Evolutionary conservation across 2,797 vertebrate species (phyloP).

Genomic region (Oreortyx pictus): DNA sequence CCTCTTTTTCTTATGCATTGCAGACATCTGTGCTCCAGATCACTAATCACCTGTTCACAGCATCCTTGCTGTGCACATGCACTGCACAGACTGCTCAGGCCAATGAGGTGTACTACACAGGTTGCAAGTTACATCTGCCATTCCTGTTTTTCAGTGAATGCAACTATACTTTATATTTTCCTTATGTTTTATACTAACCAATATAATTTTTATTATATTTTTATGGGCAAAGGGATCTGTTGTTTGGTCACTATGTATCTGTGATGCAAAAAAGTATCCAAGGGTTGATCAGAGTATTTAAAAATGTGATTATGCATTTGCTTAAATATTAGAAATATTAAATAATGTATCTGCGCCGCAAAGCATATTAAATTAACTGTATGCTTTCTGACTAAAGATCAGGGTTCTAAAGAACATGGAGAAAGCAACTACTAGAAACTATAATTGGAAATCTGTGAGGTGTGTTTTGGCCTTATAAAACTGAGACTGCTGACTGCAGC

Average conservation of each 20-base stretch:
- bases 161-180: neutral
- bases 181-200: neutral
- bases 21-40: neutral
- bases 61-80: neutral
- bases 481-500: neutral
- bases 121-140: neutral
- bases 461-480: neutral
- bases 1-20: neutral
- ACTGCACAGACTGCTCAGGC: neutral
- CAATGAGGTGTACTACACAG: neutral
- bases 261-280: neutral
- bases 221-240: neutral
- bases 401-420: neutral
- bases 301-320: neutral
- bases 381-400: neutral
- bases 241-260: accelerated
- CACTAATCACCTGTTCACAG: neutral
- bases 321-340: neutral
- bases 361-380: neutral
- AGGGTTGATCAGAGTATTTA: neutral
- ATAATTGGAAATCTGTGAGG: neutral
- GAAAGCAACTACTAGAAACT: neutral
- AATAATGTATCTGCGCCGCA: neutral
- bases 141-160: neutral
- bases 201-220: neutral